phyloP scores from a whole-genome alignment of 2,113 vertebrate genomes.

The Ptilonorhynchus violaceus region DNA sequence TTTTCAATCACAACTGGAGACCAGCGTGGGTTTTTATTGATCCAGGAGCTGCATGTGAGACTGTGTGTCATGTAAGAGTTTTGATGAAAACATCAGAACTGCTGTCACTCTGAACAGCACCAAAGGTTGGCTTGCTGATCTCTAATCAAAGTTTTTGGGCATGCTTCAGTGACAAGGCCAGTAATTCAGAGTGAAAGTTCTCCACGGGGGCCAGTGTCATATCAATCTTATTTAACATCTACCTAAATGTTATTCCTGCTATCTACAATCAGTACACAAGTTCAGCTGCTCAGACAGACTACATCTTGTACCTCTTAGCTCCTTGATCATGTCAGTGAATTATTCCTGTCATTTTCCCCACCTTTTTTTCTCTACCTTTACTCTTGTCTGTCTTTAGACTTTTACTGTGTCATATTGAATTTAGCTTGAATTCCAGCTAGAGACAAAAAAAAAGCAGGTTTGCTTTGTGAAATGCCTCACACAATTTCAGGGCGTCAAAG shows the following conservation, averaged over 20 bases:
- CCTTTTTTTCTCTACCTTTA: not conserved
- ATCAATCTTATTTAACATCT: constrained; percentile 53
- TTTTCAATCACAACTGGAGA: not conserved
- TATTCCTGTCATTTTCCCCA: constrained; percentile 20
- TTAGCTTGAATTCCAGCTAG: not conserved
- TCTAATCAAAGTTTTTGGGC: constrained; percentile 22
- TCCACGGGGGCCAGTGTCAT: not conserved
- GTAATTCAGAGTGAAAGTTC: constrained; percentile 11
- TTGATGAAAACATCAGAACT: constrained; percentile 52
- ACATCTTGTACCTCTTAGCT: not conserved
- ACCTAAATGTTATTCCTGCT: not conserved
- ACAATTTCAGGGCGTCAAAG: not conserved
- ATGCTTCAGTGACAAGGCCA: not conserved
- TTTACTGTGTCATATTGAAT: constrained; percentile 1
- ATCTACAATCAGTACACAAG: not conserved
- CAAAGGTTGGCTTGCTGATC: constrained; percentile 8
- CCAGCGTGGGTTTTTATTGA: not conserved
- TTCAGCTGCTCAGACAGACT: not conserved
- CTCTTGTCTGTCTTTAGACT: not conserved
- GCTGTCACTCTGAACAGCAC: constrained; percentile 3
- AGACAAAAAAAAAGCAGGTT: not conserved
- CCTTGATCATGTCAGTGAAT: not conserved
- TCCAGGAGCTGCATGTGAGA: not conserved
- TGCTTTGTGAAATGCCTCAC: not conserved
- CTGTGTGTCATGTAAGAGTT: not conserved